Base-by-base conservation (phyloP, 2,888 invertebrate genomes). In the Leptinotarsa juncta region DNA sequence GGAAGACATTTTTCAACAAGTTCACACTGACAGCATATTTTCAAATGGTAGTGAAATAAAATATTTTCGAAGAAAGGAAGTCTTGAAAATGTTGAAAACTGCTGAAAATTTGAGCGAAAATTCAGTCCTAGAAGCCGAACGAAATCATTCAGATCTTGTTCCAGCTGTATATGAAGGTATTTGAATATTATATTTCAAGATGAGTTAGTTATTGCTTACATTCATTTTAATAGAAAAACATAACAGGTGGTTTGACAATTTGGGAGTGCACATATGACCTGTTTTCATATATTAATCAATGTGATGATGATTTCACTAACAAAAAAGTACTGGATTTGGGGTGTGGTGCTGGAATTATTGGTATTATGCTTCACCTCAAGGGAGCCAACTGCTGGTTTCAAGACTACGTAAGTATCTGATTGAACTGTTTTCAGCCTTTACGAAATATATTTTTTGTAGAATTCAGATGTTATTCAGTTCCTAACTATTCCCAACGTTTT, bases 201-300 rank as follows among this genome's bases (percentile, higher is more conserved):
- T 71, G 0, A 49, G 7, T 15, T 66, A 66, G n/a, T 62, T n/a
- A 7, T 62, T 62, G 42, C 20, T 23, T 15, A 10, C 2, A 57
- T 23, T 23, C n/a, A n/a, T 62, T 62, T 18, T 32, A 26, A 60
- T 60, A 26, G 60, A 60, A 60, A 60, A 20, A 60, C 42, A 42
- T 42, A 26, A 62, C 62, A 96, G 97, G 98, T 82, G 98, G 98
- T 14, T 90, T 97, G 49, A 98, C 98, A 90, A 92, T 97, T 75
- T 98, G 98, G 98, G 98, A 98, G 89, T 97, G 97, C 84, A 95
- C 96, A 5, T 89, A 92, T 82, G 97, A 98, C 86, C 87, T 98
- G 71, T 88, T 94, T 53, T 87, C 91, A 76, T 96, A 93, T 86
- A 86, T 97, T 53, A 83, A 89, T 42, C 82, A 88, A 53, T 78